These are phyloP conservation scores for Carabus problematicus DNA, from an alignment of 2,888 invertebrate species.

Conservation along the genomic window DNA sequence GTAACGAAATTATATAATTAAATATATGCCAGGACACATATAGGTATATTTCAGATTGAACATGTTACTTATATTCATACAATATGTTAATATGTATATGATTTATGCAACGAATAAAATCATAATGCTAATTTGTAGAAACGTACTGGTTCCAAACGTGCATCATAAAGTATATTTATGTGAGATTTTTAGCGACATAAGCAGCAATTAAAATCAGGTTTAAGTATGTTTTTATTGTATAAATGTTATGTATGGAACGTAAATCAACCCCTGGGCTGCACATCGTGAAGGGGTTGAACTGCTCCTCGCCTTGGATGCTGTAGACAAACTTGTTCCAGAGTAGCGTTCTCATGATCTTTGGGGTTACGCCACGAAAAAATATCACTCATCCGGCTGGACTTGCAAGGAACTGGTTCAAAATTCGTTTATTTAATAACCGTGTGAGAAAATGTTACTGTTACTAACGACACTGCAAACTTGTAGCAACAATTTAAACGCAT, in stretches of 20 bases:
- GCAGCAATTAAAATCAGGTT: constrained; percentile 35
- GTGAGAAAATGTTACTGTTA: constrained; percentile 4
- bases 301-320: background rate
- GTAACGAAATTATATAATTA: no score
- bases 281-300: no score
- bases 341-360: constrained; percentile 13
- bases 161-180: constrained; percentile 28
- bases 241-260: constrained; percentile 28
- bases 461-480: no score
- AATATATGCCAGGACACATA: no score
- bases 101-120: no score
- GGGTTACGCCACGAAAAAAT: constrained; percentile 7
- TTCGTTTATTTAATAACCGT: constrained; percentile 18
- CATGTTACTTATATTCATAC: no score
- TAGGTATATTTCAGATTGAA: no score
- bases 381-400: constrained; percentile 8
- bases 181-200: constrained; percentile 26
- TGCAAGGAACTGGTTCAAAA: background rate
- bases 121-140: no score
- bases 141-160: background rate
- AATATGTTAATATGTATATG: no score
- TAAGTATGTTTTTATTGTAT: constrained; percentile 39
- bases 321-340: constrained; percentile 1
- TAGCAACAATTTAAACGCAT: no score
- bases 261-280: background rate